phyloP scores from a whole-genome alignment of 2,797 vertebrate genomes.

The Mus minutoides region DNA sequence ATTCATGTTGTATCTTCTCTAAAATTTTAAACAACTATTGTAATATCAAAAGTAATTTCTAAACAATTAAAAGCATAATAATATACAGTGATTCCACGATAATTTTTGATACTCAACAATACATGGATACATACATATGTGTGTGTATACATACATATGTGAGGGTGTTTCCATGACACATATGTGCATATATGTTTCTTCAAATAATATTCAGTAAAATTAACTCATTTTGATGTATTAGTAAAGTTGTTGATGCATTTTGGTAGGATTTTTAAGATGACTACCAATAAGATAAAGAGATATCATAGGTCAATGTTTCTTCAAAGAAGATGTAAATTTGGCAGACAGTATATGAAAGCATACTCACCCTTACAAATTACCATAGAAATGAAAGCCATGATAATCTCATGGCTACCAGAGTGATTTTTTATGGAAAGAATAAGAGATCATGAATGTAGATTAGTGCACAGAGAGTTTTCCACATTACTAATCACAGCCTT shows the following conservation, averaged over 20 bases:
- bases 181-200: neutral
- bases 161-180: neutral
- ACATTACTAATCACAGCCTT: neutral
- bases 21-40: neutral
- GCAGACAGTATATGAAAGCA: neutral
- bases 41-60: neutral
- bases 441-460: neutral
- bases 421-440: neutral
- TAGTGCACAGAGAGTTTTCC: no score
- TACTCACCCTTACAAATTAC: neutral
- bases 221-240: neutral
- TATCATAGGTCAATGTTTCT: neutral
- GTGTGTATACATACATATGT: neutral
- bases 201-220: neutral
- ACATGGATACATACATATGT: neutral
- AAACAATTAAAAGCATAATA: neutral
- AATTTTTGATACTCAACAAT: neutral
- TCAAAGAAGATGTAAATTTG: neutral
- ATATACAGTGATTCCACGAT: neutral
- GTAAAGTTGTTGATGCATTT: neutral
- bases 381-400: neutral
- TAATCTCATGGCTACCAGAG: neutral
- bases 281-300: neutral
- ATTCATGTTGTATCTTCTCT: neutral
- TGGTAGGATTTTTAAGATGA: neutral